These are phyloP conservation scores for Cinclus cinclus DNA, from an alignment of 2,113 vertebrate species.

Conservation along the genomic window DNA sequence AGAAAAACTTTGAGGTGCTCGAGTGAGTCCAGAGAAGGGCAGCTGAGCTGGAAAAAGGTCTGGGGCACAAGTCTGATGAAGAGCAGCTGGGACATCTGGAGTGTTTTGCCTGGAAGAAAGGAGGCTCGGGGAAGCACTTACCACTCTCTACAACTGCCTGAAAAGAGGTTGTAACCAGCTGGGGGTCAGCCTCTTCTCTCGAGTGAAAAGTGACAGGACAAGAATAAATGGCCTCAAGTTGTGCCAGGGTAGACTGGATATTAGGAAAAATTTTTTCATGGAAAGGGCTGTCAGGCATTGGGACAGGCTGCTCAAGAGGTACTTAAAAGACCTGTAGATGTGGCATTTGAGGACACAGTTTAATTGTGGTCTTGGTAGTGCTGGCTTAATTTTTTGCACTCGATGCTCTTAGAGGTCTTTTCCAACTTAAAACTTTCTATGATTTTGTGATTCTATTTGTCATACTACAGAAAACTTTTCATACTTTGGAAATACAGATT, in stretches of 20 bases:
- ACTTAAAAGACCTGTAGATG: neutral
- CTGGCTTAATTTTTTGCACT: neutral
- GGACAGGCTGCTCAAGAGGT: neutral
- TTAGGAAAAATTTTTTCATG: neutral
- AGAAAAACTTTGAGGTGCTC: neutral
- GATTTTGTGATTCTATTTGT: neutral
- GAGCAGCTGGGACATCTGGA: neutral
- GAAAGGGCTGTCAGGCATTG: neutral
- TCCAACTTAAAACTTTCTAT: neutral
- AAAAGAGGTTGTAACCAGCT: neutral
- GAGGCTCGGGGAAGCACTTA: no score
- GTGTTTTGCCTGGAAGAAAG: neutral
- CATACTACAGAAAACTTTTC: neutral
- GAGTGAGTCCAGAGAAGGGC: fast-evolving
- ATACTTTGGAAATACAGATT: neutral
- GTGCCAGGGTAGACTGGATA: neutral
- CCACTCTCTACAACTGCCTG: neutral
- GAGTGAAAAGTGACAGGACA: neutral
- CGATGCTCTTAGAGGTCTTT: fast-evolving
- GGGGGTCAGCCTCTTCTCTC: neutral
- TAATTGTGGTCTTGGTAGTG: neutral
- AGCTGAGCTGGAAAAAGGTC: neutral
- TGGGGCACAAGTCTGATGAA: neutral
- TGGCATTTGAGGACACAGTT: neutral
- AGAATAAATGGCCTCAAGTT: neutral